Percentiles rank a stretch among this genome's conserved stretches.
Evolutionary conservation across 2,113 vertebrate genomes (phyloP).

Genomic region (Megalops atlanticus): DNA sequence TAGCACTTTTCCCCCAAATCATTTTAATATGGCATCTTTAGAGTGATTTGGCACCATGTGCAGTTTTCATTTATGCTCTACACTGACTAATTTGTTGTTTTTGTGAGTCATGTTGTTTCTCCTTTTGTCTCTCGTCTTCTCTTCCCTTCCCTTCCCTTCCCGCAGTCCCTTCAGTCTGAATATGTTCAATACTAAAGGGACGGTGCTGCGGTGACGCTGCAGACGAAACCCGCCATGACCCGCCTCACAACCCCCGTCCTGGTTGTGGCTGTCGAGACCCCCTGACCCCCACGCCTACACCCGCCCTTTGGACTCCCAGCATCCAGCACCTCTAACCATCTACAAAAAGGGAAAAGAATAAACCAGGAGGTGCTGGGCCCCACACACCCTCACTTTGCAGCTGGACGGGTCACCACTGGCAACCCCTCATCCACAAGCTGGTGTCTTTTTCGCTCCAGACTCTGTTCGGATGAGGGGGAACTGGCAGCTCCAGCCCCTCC

Average conservation of each 20-base stretch:
- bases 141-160: too few species aligned
- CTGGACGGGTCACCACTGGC: not conserved
- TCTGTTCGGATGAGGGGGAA: conserved; percentile 27
- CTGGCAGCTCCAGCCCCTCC: not conserved
- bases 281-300: not conserved
- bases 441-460: not conserved
- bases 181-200: conserved; percentile 86
- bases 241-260: not conserved
- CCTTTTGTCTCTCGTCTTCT: conserved; percentile 54
- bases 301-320: not conserved
- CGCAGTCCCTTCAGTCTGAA: conserved; percentile 94
- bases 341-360: not conserved
- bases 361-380: not conserved
- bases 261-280: not conserved
- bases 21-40: not conserved
- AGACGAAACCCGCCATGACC: not conserved
- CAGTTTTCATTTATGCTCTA: not conserved
- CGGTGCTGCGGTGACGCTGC: conserved; percentile 59
- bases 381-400: not conserved
- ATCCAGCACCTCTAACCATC: not conserved
- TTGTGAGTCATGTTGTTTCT: conserved; percentile 20
- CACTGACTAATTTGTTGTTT: conserved; percentile 17
- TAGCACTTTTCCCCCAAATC: not conserved
- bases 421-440: not conserved
- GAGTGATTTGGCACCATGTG: not conserved